Conservation (phyloP, 2,888 invertebrate genomes). For the Dicycla oo region DNA sequence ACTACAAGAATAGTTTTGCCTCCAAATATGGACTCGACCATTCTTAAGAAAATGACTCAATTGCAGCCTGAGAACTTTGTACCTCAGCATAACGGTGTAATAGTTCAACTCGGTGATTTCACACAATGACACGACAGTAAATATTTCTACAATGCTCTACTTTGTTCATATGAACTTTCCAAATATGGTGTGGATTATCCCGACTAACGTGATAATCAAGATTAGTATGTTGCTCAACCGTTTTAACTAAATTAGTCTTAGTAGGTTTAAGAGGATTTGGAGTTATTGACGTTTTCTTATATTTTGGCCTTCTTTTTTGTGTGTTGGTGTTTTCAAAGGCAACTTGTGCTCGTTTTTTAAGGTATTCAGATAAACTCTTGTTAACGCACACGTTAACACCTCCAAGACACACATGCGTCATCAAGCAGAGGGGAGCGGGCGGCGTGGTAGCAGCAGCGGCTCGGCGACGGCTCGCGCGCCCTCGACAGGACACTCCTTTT, state of each 20-base stretch:
- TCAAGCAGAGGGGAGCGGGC: too few relatives aligned
- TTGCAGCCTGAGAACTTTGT: constrained; percentile 48
- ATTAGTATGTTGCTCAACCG: constrained; percentile 16
- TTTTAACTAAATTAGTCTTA: not conserved
- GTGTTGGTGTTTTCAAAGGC: not conserved
- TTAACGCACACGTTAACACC: too few relatives aligned
- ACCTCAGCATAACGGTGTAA: constrained; percentile 49
- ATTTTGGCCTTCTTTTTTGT: not conserved
- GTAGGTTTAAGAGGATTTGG: not conserved
- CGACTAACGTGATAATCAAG: constrained; percentile 15
- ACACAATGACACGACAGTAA: constrained; percentile 55
- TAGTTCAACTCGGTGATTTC: constrained; percentile 52
- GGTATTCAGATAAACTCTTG: not conserved
- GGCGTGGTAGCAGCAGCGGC: too few relatives aligned
- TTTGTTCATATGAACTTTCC: constrained; percentile 43
- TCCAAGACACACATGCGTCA: too few relatives aligned
- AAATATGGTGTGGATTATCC: constrained; percentile 48
- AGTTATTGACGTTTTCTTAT: constrained; percentile 15
- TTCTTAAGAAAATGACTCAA: constrained; percentile 50
- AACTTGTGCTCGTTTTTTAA: not conserved
- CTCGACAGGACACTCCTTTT: too few relatives aligned
- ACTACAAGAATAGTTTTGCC: constrained; percentile 32
- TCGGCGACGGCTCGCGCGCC: too few relatives aligned
- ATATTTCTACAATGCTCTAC: constrained; percentile 38
- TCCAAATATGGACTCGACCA: constrained; percentile 32